A percentile compares a stretch with the other conserved stretches of the same genome.
Conservation (phyloP, 2,888 invertebrate species). For the Synanthedon andrenaeformis region DNA sequence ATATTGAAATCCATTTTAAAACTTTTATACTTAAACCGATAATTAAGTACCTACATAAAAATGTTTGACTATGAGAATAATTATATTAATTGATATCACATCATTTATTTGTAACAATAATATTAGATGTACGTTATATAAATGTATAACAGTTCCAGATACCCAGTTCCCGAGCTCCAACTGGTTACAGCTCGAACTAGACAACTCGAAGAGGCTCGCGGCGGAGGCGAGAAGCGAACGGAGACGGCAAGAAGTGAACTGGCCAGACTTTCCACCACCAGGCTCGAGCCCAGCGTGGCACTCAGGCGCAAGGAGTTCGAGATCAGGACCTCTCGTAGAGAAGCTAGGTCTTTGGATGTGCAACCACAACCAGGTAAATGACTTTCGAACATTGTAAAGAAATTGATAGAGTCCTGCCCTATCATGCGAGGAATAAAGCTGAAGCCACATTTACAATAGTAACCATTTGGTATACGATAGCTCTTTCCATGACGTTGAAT, state of each 20-base stretch:
- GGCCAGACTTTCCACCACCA: constrained; percentile 74
- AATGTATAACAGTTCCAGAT: constrained; percentile 25
- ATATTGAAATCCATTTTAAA: too few relatives aligned
- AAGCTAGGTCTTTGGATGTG: constrained; percentile 58
- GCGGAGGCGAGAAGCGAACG: constrained; percentile 74
- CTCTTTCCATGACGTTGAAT: too few relatives aligned
- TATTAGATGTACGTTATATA: too few relatives aligned
- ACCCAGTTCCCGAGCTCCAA: constrained; percentile 67
- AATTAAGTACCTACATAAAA: too few relatives aligned
- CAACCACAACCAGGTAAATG: constrained; percentile 49
- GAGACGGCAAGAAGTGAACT: constrained; percentile 77
- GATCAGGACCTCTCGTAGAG: constrained; percentile 55
- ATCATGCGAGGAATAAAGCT: too few relatives aligned
- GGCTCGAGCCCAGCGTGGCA: constrained; percentile 81
- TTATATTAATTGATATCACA: too few relatives aligned
- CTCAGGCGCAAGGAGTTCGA: constrained; percentile 80
- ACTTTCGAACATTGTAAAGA: neutral
- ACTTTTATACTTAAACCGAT: too few relatives aligned
- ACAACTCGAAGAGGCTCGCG: constrained; percentile 78
- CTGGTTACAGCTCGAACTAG: constrained; percentile 80
- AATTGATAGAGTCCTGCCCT: too few relatives aligned
- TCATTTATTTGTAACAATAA: too few relatives aligned
- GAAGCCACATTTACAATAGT: too few relatives aligned
- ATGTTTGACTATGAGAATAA: too few relatives aligned
- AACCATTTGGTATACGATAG: too few relatives aligned